Base-by-base conservation (phyloP, 2,113 vertebrate genomes). In the Nanorana parkeri region DNA sequence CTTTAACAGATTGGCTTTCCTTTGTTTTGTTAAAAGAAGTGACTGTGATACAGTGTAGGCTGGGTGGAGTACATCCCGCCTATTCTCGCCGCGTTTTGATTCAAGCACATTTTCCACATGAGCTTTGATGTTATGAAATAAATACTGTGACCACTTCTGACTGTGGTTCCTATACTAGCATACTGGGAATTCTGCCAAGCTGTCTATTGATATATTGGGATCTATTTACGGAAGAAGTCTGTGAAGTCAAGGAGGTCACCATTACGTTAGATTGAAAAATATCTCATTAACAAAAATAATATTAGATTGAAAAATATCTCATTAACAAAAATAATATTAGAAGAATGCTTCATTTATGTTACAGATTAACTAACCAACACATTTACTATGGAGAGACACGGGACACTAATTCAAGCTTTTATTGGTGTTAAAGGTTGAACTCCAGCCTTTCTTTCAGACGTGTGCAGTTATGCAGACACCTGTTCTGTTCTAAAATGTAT, bases 141-240 rank as follows among this genome's bases (percentile, higher is more conserved):
- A 47, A n/a, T 15, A 15, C 36, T 36, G 36, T 47, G 21, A 47
- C 15, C n/a, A 68, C 36, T 68, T 68, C 66, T 68, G 36, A 36
- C 36, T 68, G 26, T 32, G 23, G 20, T 67, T 67, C 41, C 29
- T 41, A n/a, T 67, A 67, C 29, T 67, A 67, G 65, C 65, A 67
- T 8, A 5, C 29, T 36, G 29, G 65, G 29, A 36, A 1, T 67
- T 47, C 41, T 47, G 41, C 41, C 41, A 47, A 47, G 13, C 41
- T 47, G 41, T 47, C 41, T 10, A 10, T 47, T 47, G 41, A 47
- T 47, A 47, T 47, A 47, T 47, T 67, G 41, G 17, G 17, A 19
- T 67, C 63, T 65, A 36, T 32, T 67, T 36, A 67, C 32, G 7
- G n/a, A 20, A 60, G 55, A 20, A 20, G 56, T 20, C 56, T 60